phyloP scores from a whole-genome alignment of 2,888 invertebrate genomes.

The Smittia aterrima region DNA sequence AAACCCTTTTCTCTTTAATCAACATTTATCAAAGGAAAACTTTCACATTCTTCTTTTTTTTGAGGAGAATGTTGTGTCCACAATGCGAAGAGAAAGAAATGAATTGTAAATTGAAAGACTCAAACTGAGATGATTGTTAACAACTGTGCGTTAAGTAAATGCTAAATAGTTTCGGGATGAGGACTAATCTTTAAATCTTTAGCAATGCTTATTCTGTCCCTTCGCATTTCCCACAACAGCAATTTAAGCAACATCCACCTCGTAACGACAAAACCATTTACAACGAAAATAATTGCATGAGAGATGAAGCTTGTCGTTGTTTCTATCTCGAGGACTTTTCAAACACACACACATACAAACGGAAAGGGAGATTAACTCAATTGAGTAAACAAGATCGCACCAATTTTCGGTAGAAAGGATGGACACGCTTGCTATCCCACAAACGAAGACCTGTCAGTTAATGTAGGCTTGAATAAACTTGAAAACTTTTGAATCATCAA shows the following conservation, averaged over 20 bases:
- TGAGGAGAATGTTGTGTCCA: neutral
- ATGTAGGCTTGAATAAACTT: too few relatives aligned
- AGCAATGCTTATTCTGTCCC: too few relatives aligned
- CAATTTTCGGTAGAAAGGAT: neutral
- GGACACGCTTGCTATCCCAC: neutral
- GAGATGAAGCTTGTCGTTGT: too few relatives aligned
- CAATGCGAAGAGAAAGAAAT: too few relatives aligned
- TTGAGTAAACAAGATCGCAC: neutral
- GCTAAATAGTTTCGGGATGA: too few relatives aligned
- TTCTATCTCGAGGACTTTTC: neutral
- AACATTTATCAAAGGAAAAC: neutral
- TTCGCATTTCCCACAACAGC: too few relatives aligned
- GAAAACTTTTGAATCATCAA: too few relatives aligned
- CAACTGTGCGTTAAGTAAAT: neutral
- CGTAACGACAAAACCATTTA: too few relatives aligned
- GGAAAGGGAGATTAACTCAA: neutral
- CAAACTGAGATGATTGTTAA: neutral
- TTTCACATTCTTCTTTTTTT: neutral
- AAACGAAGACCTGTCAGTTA: neutral
- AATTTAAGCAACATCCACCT: too few relatives aligned
- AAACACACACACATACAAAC: neutral
- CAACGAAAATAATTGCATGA: too few relatives aligned
- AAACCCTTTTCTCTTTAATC: conserved; percentile 25
- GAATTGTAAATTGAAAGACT: too few relatives aligned
- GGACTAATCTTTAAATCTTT: too few relatives aligned